These are phyloP conservation scores for Drosophila sordidula DNA, from an alignment of 2,888 invertebrate genomes.

Conservation along the genomic window DNA sequence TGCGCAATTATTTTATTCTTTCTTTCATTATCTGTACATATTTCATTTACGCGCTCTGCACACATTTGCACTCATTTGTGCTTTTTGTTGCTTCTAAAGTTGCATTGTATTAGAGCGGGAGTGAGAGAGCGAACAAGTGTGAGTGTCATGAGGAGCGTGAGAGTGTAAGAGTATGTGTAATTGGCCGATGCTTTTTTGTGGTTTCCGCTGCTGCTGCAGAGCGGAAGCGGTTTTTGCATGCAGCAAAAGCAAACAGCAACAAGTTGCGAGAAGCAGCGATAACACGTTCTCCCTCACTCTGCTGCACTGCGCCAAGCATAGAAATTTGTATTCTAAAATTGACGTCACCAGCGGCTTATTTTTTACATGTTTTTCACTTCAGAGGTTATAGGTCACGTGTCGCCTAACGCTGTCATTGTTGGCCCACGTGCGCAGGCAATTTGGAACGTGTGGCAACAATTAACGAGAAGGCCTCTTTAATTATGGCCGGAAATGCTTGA, in stretches of 20 bases:
- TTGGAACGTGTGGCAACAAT: constrained; percentile 74
- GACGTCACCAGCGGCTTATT: constrained; percentile 19
- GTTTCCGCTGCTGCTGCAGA: constrained; percentile 57
- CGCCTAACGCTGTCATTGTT: constrained; percentile 46
- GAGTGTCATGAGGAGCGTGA: constrained; percentile 7
- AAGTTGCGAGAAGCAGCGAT: constrained; percentile 32
- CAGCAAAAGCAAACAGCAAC: constrained; percentile 36
- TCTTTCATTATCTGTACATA: constrained; percentile 40
- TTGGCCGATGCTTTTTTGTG: constrained; percentile 50
- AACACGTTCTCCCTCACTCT: neutral
- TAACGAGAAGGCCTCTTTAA: constrained; percentile 65
- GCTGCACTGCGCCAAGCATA: constrained; percentile 1
- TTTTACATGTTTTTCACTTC: constrained; percentile 6
- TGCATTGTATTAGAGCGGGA: constrained; percentile 34
- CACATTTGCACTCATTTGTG: constrained; percentile 42
- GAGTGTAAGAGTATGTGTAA: constrained; percentile 38
- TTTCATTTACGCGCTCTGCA: constrained; percentile 55
- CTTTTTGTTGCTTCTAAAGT: constrained; percentile 46
- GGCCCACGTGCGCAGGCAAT: constrained; percentile 63
- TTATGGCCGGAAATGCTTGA: constrained; percentile 67
- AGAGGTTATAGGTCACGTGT: constrained; percentile 63
- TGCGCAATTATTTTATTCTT: constrained; percentile 65
- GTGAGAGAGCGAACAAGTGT: constrained; percentile 8
- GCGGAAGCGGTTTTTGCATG: constrained; percentile 58
- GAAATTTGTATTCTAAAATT: constrained; percentile 20